Evolutionary conservation across 2,797 vertebrate genomes (phyloP), one percentile per base, ranked within the genome.

Genomic region (Sebastes goodei): DNA sequence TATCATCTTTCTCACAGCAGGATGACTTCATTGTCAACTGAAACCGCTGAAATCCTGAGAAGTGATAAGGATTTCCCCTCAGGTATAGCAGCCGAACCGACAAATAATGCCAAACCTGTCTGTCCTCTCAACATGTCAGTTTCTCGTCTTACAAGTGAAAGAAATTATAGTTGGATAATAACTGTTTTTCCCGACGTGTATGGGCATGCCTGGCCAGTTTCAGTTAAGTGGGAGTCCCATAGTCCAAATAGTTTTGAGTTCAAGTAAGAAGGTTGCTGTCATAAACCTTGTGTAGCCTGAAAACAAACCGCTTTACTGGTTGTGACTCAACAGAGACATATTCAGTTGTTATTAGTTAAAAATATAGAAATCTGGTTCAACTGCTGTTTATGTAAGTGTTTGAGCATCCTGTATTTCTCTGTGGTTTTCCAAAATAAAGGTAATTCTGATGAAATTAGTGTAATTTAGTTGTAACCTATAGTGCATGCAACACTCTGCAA

Each of bases 21-120:
- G 86, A 86, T 91, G 89, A 92, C 90, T 87, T 93, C 90, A 93
- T 90, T 85, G 88, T 92, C 85, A 90, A 86, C 82, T 78, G 89
- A 93, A 91, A 93, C 90, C 53, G 30, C 59, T 68, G 49, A 85
- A 87, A 71, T 81, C 73, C 81, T 55, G 72, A 81, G 70, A 87
- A 87, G 73, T 30, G 83, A 86, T 62, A 69, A 88, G 63, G 74
- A 70, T 86, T 85, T 80, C 21, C 80, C 92, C 89, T 85, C 89
- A 87, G 89, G 92, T 85, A 38, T 38, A 83, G 63, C 80, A 82
- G 86, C 67, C 38, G n/a, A 80, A 68, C 61, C 83, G 86, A 68
- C 86, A 83, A 88, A 94, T 74, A 88, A 85, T 68, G 79, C 70
- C 65, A 21, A 65, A 79, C 85, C 66, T 81, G 86, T 83, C 81